Conservation (phyloP, 2,113 vertebrate species). For the Thomomys bottae region DNA sequence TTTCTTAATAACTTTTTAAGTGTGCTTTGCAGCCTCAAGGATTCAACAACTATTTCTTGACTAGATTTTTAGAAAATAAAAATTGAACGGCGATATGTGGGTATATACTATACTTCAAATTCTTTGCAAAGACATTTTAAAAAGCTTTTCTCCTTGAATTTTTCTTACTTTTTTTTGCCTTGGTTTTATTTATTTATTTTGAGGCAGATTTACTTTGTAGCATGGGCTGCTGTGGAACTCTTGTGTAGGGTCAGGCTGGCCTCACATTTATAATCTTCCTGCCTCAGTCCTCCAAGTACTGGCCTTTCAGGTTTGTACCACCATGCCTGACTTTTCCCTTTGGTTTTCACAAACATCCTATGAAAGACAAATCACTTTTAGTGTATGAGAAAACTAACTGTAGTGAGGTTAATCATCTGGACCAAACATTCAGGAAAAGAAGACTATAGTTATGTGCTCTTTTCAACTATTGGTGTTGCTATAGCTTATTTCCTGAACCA, state of each 20-base stretch:
- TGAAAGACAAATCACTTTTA: background rate
- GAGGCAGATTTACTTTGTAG: too few species aligned
- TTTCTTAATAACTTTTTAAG: background rate
- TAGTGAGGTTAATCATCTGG: background rate
- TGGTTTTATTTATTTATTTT: too few species aligned
- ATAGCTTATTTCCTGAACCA: background rate
- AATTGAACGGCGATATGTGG: background rate
- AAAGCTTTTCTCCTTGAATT: background rate
- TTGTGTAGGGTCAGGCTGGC: too few species aligned
- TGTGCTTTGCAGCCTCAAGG: background rate
- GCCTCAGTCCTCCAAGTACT: too few species aligned
- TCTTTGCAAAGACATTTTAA: conserved; percentile 22
- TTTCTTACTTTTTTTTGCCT: too few species aligned
- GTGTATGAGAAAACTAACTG: background rate
- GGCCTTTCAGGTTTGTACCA: too few species aligned
- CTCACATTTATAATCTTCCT: too few species aligned
- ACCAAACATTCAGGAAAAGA: background rate
- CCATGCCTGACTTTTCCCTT: background rate
- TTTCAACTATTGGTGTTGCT: background rate
- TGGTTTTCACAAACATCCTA: conserved; percentile 1
- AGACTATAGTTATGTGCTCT: background rate
- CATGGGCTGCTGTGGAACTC: too few species aligned
- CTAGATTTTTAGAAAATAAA: conserved; percentile 40
- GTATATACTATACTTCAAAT: background rate
- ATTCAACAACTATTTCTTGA: conserved; percentile 20